Percentiles rank a stretch among this genome's conserved stretches.
phyloP scores from a whole-genome alignment of 2,888 invertebrate species.

The Ochropleura plecta region DNA sequence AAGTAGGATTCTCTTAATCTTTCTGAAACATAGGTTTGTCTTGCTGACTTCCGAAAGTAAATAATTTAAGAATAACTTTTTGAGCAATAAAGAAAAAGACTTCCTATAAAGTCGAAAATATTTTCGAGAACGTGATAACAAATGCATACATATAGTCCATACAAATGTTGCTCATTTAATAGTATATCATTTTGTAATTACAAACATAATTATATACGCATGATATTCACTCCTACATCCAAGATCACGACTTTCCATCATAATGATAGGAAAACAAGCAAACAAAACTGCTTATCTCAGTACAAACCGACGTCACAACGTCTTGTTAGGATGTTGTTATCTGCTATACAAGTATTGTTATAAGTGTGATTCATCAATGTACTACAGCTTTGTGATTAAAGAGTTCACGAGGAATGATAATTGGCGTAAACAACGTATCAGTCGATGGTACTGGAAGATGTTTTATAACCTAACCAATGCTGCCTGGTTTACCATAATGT shows the following conservation, averaged over 20 bases:
- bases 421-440: background rate
- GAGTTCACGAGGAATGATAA: slow-evolving; percentile 10
- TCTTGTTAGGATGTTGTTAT: slow-evolving; percentile 34
- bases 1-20: too few species aligned
- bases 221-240: background rate
- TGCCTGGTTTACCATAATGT: too few species aligned
- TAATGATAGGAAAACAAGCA: slow-evolving; percentile 28
- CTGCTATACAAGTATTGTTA: slow-evolving; percentile 7
- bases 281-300: slow-evolving; percentile 25
- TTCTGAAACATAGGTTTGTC: background rate
- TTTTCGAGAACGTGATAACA: too few species aligned
- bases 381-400: background rate
- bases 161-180: too few species aligned
- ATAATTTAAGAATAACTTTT: too few species aligned
- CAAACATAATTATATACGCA: background rate
- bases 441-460: background rate
- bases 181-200: too few species aligned
- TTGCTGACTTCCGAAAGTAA: too few species aligned
- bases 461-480: too few species aligned
- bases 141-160: too few species aligned
- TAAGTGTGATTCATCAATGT: slow-evolving; percentile 38
- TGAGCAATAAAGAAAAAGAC: too few species aligned
- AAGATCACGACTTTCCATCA: slow-evolving; percentile 26
- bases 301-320: slow-evolving; percentile 33
- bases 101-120: too few species aligned